A percentile compares a stretch with the other conserved stretches of the same genome.
phyloP scores from a whole-genome alignment of 2,888 invertebrate species.

The Smittia sp. region DNA sequence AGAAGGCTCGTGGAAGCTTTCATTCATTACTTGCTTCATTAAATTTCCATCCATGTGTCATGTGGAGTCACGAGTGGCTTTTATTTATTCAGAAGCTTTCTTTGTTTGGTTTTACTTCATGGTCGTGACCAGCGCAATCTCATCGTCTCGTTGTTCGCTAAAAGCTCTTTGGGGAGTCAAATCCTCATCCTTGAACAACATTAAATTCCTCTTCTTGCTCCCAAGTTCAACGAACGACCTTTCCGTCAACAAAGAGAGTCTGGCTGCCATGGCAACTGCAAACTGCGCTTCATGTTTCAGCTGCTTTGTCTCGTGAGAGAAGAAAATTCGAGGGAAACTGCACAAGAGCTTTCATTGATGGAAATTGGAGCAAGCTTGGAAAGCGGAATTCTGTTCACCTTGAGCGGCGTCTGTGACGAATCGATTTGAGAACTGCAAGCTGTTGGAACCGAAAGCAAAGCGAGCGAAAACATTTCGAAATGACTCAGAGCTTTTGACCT shows the following conservation, averaged over 20 bases:
- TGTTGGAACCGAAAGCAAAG: neutral
- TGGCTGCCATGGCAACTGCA: neutral
- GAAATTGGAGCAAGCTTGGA: neutral
- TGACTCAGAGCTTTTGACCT: no score
- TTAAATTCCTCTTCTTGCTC: neutral
- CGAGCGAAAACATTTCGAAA: no score
- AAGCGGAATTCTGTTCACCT: neutral
- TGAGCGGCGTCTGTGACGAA: neutral
- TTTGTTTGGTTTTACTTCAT: neutral
- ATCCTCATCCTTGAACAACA: neutral
- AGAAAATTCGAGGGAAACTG: neutral
- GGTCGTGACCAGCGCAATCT: neutral
- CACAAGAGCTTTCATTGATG: neutral
- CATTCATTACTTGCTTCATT: neutral
- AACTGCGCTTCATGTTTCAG: neutral
- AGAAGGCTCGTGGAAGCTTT: neutral
- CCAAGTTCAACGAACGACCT: slow-evolving; percentile 22
- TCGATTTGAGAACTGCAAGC: neutral
- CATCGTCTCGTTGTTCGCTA: neutral
- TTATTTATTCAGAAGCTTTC: neutral
- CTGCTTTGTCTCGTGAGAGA: neutral
- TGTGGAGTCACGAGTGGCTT: neutral
- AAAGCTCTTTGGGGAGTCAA: neutral
- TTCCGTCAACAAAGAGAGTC: slow-evolving; percentile 4
- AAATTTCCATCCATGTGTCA: neutral